A percentile compares a stretch with the other conserved stretches of the same genome.
Conservation (phyloP, 2,888 invertebrate species). For the Chalcis sispes region DNA sequence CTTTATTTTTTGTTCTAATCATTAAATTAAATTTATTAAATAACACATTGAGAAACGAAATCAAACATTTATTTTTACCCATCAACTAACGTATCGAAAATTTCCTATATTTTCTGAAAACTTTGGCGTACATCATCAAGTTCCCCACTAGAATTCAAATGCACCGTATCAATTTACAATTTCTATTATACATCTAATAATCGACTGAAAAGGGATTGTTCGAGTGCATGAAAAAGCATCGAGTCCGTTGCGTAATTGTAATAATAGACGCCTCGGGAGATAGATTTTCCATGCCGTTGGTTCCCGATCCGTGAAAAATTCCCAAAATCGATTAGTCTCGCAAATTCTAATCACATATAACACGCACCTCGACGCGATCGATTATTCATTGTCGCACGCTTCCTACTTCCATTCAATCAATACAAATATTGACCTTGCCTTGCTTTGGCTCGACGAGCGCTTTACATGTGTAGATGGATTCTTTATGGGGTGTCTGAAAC, state of each 20-base stretch:
- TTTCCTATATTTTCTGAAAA: too few relatives aligned
- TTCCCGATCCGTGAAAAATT: slow-evolving; percentile 1
- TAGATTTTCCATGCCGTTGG: neutral
- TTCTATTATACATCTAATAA: too few relatives aligned
- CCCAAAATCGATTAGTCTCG: slow-evolving; percentile 40
- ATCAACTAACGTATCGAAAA: too few relatives aligned
- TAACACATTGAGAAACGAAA: too few relatives aligned
- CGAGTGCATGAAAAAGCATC: neutral
- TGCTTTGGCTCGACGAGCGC: slow-evolving; percentile 58
- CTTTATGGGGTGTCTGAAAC: slow-evolving; percentile 64
- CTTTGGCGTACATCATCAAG: too few relatives aligned
- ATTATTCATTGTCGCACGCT: slow-evolving; percentile 65
- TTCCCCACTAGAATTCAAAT: too few relatives aligned
- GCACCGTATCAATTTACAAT: too few relatives aligned
- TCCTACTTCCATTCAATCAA: slow-evolving; percentile 64
- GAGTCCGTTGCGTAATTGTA: slow-evolving; percentile 32
- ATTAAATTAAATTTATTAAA: neutral
- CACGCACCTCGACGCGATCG: slow-evolving; percentile 55
- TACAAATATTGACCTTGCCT: slow-evolving; percentile 71
- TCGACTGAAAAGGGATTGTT: neutral
- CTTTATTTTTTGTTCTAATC: neutral
- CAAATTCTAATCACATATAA: slow-evolving; percentile 45
- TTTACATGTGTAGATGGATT: slow-evolving; percentile 70
- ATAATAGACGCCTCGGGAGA: neutral
- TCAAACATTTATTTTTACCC: too few relatives aligned